A percentile compares a stretch with the other conserved stretches of the same genome.
phyloP scores from a whole-genome alignment of 1,140 invertebrate species.

The Chlorops oryzae region DNA sequence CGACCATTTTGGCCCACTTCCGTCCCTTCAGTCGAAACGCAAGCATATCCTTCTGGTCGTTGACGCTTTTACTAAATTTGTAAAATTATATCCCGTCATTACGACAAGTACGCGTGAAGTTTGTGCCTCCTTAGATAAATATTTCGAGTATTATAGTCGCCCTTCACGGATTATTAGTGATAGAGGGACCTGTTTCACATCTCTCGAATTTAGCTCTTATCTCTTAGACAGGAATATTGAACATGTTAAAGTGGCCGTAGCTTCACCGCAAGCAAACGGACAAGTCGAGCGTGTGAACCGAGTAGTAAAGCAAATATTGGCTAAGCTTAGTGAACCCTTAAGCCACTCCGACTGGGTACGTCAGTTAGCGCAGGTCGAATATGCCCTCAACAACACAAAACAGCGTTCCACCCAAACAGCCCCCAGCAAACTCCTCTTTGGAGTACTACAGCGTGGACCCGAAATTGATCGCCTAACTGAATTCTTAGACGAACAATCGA shows the following conservation, averaged over 20 bases:
- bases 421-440: slow-evolving; percentile 3
- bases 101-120: too few species aligned
- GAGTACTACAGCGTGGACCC: slow-evolving; percentile 1
- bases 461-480: slow-evolving; percentile 3
- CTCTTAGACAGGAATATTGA: slow-evolving; percentile 3
- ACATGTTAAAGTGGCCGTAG: neutral
- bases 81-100: too few species aligned
- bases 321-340: too few species aligned
- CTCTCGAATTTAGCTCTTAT: neutral
- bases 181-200: slow-evolving; percentile 3
- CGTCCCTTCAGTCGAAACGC: slow-evolving; percentile 5
- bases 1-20: neutral
- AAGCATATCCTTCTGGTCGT: slow-evolving; percentile 5
- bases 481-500: too few species aligned
- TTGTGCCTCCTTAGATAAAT: too few species aligned
- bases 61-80: slow-evolving; percentile 1
- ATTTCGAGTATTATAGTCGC: too few species aligned
- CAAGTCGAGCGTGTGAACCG: slow-evolving; percentile 7
- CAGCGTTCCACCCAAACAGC: slow-evolving; percentile 1
- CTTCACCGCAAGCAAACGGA: neutral
- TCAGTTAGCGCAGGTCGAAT: slow-evolving; percentile 5
- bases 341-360: slow-evolving; percentile 9
- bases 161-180: neutral
- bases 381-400: slow-evolving; percentile 5
- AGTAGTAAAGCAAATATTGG: slow-evolving; percentile 4